A percentile compares a stretch with the other conserved stretches of the same genome.
These are phyloP conservation scores for Siniperca scherzeri DNA, from an alignment of 2,797 vertebrate species.

Conservation along the genomic window DNA sequence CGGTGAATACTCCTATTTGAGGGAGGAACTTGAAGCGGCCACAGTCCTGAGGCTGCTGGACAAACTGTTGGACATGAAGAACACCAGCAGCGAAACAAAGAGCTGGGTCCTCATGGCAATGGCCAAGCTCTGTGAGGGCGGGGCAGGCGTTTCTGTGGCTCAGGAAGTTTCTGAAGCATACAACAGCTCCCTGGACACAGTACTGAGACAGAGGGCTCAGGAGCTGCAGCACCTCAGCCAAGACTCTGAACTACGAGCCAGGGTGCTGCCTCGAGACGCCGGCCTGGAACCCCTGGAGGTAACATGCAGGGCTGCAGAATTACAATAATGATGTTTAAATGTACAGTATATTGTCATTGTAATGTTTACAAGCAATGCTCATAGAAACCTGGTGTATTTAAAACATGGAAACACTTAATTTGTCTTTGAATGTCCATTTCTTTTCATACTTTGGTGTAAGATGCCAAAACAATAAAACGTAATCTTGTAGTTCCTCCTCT, in stretches of 20 bases:
- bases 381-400: neutral
- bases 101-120: slow-evolving; percentile 92
- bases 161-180: slow-evolving; percentile 85
- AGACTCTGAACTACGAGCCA: slow-evolving; percentile 85
- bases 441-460: neutral
- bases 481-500: neutral
- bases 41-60: slow-evolving; percentile 86
- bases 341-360: neutral
- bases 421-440: neutral
- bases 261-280: slow-evolving; percentile 84
- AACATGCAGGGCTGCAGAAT: slow-evolving; percentile 22
- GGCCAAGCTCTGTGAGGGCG: slow-evolving; percentile 88
- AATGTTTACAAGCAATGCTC: neutral
- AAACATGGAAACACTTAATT: neutral
- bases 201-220: slow-evolving; percentile 91
- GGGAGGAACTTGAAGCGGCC: slow-evolving; percentile 82
- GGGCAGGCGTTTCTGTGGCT: slow-evolving; percentile 72
- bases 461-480: neutral
- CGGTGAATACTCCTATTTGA: slow-evolving; percentile 92
- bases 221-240: slow-evolving; percentile 91
- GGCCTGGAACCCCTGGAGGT: slow-evolving; percentile 89
- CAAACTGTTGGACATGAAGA: slow-evolving; percentile 85
- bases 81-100: slow-evolving; percentile 91
- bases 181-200: slow-evolving; percentile 90
- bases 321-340: neutral